A percentile compares a stretch with the other conserved stretches of the same genome.
Evolutionary conservation across 2,888 invertebrate species (phyloP).

Genomic region (Nymphalis urticae): DNA sequence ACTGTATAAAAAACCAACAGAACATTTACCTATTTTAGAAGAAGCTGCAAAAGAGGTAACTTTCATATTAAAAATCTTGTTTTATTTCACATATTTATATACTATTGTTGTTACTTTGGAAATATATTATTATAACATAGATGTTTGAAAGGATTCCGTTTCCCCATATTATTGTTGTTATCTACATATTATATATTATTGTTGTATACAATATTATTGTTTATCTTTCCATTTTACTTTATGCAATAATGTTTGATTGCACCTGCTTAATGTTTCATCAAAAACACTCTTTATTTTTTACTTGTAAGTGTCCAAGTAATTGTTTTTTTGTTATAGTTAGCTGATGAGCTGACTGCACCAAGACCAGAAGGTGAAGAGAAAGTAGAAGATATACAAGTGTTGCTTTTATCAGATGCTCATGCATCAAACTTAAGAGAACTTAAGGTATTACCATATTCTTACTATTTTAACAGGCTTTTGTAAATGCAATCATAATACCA

Average conservation of each 20-base stretch:
- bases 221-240: too few species aligned
- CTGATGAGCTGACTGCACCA: conserved; percentile 97
- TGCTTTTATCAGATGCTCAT: conserved; percentile 91
- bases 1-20: conserved; percentile 94
- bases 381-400: conserved; percentile 95
- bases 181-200: too few species aligned
- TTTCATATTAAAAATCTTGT: too few species aligned
- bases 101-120: neutral
- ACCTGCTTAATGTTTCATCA: too few species aligned
- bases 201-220: too few species aligned
- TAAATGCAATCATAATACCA: neutral
- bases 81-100: too few species aligned
- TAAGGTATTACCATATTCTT: conserved; percentile 82
- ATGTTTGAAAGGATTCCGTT: too few species aligned
- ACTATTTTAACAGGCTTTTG: conserved; percentile 1
- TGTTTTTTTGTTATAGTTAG: conserved; percentile 76
- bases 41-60: conserved; percentile 95
- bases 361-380: conserved; percentile 94
- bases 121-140: neutral
- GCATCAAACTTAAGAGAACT: conserved; percentile 91
- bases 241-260: too few species aligned
- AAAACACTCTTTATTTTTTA: too few species aligned
- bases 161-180: too few species aligned
- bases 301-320: too few species aligned
- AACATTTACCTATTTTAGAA: conserved; percentile 96